Conservation (phyloP, 2,888 invertebrate genomes). For the Phlogophora meticulosa region DNA sequence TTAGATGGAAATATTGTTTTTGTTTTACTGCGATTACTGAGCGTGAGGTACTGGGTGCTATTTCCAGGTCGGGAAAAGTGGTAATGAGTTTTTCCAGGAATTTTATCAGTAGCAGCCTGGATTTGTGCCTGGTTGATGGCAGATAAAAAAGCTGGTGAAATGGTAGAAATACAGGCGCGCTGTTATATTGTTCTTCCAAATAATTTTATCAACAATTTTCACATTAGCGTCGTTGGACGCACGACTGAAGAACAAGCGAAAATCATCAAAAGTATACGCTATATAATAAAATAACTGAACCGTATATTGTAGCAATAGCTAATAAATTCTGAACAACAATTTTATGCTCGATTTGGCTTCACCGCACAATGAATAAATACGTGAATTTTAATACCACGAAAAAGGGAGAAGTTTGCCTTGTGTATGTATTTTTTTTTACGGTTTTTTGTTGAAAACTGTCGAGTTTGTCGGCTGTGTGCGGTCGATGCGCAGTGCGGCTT, state of each 20-base stretch:
- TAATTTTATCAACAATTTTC: no score
- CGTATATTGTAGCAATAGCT: constrained; percentile 40
- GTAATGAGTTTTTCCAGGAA: no score
- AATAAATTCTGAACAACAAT: constrained; percentile 70
- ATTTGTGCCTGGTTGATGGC: no score
- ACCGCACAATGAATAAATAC: constrained; percentile 68
- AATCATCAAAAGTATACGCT: constrained; percentile 18
- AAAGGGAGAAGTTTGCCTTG: constrained; percentile 41
- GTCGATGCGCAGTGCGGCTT: constrained; percentile 15
- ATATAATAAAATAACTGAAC: constrained; percentile 45
- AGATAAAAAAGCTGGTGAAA: no score
- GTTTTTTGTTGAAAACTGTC: constrained; percentile 15
- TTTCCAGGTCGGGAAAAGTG: no score
- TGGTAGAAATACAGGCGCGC: no score
- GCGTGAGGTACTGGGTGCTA: no score
- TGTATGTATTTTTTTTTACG: constrained; percentile 27
- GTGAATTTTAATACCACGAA: constrained; percentile 66
- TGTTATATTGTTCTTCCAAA: no score
- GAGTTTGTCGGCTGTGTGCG: constrained; percentile 6
- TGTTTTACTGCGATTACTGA: no score
- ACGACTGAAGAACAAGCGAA: constrained; percentile 6
- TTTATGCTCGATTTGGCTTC: constrained; percentile 68
- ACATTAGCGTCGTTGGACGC: not conserved
- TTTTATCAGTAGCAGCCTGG: no score
- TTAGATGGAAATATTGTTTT: no score